A percentile compares a stretch with the other conserved stretches of the same genome.
These are phyloP conservation scores for Urophycis tenuis DNA, from an alignment of 2,797 vertebrate species.

Conservation along the genomic window DNA sequence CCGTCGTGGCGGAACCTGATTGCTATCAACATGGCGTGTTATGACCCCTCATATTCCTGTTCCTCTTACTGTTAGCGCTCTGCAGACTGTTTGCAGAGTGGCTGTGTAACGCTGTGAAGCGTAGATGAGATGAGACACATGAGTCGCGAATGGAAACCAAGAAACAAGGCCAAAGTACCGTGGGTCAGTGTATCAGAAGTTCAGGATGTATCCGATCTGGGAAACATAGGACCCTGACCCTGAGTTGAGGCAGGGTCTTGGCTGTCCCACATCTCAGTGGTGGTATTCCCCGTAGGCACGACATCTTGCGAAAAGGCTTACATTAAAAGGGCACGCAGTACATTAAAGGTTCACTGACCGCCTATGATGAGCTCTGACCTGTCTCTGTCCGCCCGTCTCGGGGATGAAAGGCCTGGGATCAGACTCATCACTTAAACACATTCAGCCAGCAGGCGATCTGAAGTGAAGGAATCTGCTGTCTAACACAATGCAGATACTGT, in stretches of 20 bases:
- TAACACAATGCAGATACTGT: conserved; percentile 43
- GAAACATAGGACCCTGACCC: background rate
- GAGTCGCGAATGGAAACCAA: background rate
- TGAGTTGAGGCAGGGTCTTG: background rate
- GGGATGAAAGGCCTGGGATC: conserved; percentile 57
- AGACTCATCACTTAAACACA: conserved; percentile 53
- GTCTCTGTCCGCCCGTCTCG: conserved; percentile 53
- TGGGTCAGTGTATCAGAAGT: background rate
- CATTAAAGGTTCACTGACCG: conserved; percentile 65
- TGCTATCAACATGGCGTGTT: background rate
- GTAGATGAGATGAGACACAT: background rate
- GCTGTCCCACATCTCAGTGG: background rate
- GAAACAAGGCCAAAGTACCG: background rate
- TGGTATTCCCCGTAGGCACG: conserved; percentile 32
- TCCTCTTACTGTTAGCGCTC: background rate
- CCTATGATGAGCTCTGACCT: conserved; percentile 66
- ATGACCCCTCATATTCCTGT: background rate
- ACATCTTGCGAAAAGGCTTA: conserved; percentile 41
- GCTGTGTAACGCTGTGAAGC: background rate
- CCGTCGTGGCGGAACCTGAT: no score
- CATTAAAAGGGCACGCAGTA: conserved; percentile 66
- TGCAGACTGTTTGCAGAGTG: background rate
- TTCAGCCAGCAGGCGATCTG: conserved; percentile 41
- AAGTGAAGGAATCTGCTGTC: conserved; percentile 28
- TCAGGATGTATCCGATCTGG: background rate